Percentiles rank a stretch among this genome's conserved stretches.
phyloP scores from a whole-genome alignment of 2,888 invertebrate species.

The Phlogophora meticulosa region DNA sequence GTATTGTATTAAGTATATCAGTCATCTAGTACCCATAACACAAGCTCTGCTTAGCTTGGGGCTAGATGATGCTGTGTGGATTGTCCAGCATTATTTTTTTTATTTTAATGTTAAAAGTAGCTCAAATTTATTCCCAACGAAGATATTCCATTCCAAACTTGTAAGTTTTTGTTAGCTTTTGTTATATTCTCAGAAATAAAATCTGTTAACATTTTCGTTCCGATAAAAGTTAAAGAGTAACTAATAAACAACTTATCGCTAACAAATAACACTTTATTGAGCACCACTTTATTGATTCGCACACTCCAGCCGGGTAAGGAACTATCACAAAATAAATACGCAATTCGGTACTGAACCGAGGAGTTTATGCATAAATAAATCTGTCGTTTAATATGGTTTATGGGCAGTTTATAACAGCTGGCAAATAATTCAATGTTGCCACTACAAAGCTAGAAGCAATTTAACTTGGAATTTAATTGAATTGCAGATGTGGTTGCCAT shows the following conservation, averaged over 20 bases:
- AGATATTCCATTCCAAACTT: too few relatives aligned
- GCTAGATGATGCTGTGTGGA: too few relatives aligned
- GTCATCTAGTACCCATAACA: too few relatives aligned
- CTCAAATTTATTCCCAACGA: too few relatives aligned
- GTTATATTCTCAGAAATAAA: neutral
- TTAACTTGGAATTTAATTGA: constrained; percentile 81
- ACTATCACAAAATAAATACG: constrained; percentile 63
- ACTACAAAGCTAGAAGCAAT: constrained; percentile 77
- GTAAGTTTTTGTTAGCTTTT: neutral
- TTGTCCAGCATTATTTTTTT: too few relatives aligned
- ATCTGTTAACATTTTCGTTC: neutral
- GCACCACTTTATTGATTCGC: constrained; percentile 35
- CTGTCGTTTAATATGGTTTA: constrained; percentile 79
- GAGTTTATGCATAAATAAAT: constrained; percentile 79
- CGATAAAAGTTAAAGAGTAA: neutral
- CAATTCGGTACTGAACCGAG: constrained; percentile 55
- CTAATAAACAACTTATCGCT: constrained; percentile 12
- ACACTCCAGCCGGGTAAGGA: constrained; percentile 30
- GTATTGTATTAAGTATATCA: too few relatives aligned
- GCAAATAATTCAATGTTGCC: constrained; percentile 80
- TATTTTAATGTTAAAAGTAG: too few relatives aligned
- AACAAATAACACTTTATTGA: constrained; percentile 23
- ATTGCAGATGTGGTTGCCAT: constrained; percentile 79
- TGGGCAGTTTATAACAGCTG: constrained; percentile 82
- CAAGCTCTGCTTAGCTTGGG: too few relatives aligned